These are phyloP conservation scores for Mellilla xanthometata DNA, from an alignment of 2,888 invertebrate genomes.

Conservation along the genomic window DNA sequence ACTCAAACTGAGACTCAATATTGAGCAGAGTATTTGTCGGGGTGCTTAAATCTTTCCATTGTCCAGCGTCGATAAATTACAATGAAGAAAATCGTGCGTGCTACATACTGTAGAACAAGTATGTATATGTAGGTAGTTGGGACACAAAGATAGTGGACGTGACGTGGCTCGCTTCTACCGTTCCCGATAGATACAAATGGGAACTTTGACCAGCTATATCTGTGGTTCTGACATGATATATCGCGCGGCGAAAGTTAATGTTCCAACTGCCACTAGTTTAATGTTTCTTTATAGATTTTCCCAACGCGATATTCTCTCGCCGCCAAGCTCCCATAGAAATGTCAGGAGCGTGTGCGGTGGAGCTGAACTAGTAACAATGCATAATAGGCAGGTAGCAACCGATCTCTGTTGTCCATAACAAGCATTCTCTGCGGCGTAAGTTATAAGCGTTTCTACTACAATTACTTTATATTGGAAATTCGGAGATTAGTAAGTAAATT, in stretches of 20 bases:
- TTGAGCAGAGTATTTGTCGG: constrained; percentile 28
- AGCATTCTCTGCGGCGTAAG: constrained; percentile 15
- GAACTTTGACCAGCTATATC: constrained; percentile 40
- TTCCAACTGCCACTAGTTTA: constrained; percentile 6
- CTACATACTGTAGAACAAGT: neutral
- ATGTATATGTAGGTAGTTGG: neutral
- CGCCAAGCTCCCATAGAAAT: constrained; percentile 5
- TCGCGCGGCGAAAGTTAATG: constrained; percentile 9
- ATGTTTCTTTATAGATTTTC: no score
- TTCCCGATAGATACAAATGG: constrained; percentile 37
- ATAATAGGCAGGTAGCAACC: constrained; percentile 23
- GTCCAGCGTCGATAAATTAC: constrained; percentile 41
- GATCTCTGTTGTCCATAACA: constrained; percentile 28
- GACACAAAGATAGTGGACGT: constrained; percentile 11
- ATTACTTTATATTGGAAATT: no score
- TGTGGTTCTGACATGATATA: constrained; percentile 6
- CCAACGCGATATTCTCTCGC: no score
- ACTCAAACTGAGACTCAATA: constrained; percentile 8
- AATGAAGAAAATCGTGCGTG: constrained; percentile 38
- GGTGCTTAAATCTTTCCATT: constrained; percentile 24
- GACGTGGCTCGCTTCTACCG: constrained; percentile 25
- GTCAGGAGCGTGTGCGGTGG: constrained; percentile 9
- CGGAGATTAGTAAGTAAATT: no score
- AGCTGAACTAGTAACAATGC: constrained; percentile 19
- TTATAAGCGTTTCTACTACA: neutral